These are phyloP conservation scores for Pachyrhynchus sulphureomaculatus DNA, from an alignment of 1,140 invertebrate species.

Conservation along the genomic window DNA sequence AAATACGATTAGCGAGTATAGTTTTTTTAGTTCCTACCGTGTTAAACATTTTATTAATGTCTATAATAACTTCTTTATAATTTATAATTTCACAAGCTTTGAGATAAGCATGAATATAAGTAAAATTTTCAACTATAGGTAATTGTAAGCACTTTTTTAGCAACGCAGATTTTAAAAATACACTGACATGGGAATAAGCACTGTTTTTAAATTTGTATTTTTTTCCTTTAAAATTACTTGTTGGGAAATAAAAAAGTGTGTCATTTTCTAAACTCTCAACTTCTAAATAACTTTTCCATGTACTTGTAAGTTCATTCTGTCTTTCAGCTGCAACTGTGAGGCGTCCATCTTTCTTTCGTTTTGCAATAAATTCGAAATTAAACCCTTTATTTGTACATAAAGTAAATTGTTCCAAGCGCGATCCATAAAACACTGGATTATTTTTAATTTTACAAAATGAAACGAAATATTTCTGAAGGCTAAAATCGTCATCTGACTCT, in stretches of 20 bases:
- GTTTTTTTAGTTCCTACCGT: too few relatives aligned
- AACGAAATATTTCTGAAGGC: slow-evolving; percentile 7
- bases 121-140: too few relatives aligned
- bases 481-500: neutral
- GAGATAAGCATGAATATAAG: too few relatives aligned
- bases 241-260: neutral
- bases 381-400: slow-evolving; percentile 12
- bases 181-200: too few relatives aligned
- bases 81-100: too few relatives aligned
- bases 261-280: neutral
- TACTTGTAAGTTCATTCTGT: neutral
- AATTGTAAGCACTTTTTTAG: too few relatives aligned
- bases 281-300: neutral
- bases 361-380: neutral
- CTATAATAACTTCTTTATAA: too few relatives aligned
- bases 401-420: neutral
- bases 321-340: neutral
- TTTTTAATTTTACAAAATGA: slow-evolving; percentile 10
- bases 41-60: too few relatives aligned
- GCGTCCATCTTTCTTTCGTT: neutral
- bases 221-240: neutral
- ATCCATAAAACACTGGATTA: neutral
- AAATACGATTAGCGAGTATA: too few relatives aligned
- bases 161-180: too few relatives aligned
- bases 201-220: too few relatives aligned